Percentiles rank a stretch among this genome's conserved stretches.
These are phyloP conservation scores for Leptinotarsa defecta DNA, from an alignment of 1,140 invertebrate genomes.

Conservation along the genomic window DNA sequence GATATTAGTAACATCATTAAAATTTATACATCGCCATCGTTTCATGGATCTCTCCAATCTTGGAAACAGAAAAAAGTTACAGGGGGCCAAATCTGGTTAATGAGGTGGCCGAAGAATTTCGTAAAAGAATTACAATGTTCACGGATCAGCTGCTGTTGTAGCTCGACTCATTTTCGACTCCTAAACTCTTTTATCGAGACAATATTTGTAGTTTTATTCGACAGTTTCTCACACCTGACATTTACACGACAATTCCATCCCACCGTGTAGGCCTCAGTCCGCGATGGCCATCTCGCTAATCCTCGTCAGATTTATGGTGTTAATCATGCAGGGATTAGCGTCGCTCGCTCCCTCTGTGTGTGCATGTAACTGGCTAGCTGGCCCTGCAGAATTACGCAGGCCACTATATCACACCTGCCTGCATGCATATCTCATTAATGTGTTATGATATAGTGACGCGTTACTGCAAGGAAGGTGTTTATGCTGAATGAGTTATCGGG, in stretches of 20 bases:
- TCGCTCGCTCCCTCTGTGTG: slow-evolving; percentile 23
- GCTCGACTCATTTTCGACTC: too few relatives aligned
- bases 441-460: slow-evolving; percentile 30
- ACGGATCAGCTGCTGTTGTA: too few relatives aligned
- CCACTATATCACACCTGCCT: slow-evolving; percentile 32
- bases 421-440: slow-evolving; percentile 38
- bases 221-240: too few relatives aligned
- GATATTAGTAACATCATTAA: too few relatives aligned
- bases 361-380: slow-evolving; percentile 35
- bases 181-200: too few relatives aligned
- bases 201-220: too few relatives aligned
- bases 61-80: too few relatives aligned
- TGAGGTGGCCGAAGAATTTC: too few relatives aligned
- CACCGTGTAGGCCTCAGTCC: slow-evolving; percentile 38
- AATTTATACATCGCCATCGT: too few relatives aligned
- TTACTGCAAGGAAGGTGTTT: slow-evolving; percentile 21
- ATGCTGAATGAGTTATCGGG: slow-evolving; percentile 21
- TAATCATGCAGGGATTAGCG: slow-evolving; percentile 63
- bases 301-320: slow-evolving; percentile 66
- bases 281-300: slow-evolving; percentile 51
- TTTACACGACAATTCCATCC: not conserved
- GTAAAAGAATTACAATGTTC: too few relatives aligned
- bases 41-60: too few relatives aligned
- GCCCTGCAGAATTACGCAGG: slow-evolving; percentile 30
- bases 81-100: too few relatives aligned